These are phyloP conservation scores for Gambelia wislizenii DNA, from an alignment of 2,797 vertebrate genomes.

Conservation along the genomic window DNA sequence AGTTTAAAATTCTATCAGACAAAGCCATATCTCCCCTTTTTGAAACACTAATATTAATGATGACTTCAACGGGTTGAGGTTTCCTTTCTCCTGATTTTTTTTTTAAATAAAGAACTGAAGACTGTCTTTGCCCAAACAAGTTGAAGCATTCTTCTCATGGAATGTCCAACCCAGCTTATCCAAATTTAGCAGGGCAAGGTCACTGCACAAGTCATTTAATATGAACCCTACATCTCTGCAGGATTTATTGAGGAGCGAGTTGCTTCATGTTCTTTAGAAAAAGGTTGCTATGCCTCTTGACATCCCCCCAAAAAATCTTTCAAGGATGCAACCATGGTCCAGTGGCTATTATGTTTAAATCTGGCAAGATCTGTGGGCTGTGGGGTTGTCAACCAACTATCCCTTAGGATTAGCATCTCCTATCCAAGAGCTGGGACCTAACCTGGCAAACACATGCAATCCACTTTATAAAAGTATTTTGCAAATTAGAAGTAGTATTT, in stretches of 20 bases:
- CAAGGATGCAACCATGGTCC: background rate
- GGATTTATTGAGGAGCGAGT: background rate
- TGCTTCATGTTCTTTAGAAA: background rate
- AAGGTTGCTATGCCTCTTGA: background rate
- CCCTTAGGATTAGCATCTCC: background rate
- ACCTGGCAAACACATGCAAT: background rate
- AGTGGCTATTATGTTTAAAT: background rate
- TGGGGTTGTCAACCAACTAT: background rate
- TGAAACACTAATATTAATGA: conserved; percentile 62
- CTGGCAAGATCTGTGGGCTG: background rate
- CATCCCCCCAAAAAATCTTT: background rate
- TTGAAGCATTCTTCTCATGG: conserved; percentile 53
- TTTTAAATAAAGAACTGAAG: conserved; percentile 48
- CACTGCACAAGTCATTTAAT: background rate
- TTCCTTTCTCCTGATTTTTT: conserved; percentile 64
- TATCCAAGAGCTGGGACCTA: background rate
- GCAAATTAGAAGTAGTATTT: background rate
- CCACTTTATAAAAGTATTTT: background rate
- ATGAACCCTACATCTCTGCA: background rate
- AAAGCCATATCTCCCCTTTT: conserved; percentile 57
- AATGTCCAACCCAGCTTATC: conserved; percentile 48
- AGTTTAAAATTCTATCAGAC: conserved; percentile 66
- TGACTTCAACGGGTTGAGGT: background rate
- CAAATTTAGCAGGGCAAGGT: conserved; percentile 47
- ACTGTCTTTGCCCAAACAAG: conserved; percentile 68